Percentiles rank a stretch among this genome's conserved stretches.
Evolutionary conservation across 2,888 invertebrate genomes (phyloP).

Genomic region (Drosophila ustulata): DNA sequence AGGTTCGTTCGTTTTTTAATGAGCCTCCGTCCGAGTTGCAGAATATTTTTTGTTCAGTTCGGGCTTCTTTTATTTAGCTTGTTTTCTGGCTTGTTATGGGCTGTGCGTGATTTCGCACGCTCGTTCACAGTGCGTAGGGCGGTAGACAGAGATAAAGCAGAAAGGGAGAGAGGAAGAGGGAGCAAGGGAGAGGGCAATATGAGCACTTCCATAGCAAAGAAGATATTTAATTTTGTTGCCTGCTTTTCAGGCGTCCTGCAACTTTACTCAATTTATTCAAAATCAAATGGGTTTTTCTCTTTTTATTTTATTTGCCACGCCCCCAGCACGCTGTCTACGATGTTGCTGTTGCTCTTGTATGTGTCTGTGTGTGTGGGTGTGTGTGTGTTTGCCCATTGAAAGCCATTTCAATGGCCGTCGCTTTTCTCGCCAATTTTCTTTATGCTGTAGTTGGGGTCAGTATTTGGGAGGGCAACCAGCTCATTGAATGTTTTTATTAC

Average conservation of each 20-base stretch:
- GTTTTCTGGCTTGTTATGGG: slow-evolving; percentile 43
- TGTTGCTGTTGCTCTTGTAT: not conserved
- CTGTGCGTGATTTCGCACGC: slow-evolving; percentile 71
- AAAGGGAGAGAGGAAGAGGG: not conserved
- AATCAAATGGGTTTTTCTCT: slow-evolving; percentile 81
- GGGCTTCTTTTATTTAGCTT: slow-evolving; percentile 45
- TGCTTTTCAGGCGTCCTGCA: slow-evolving; percentile 48
- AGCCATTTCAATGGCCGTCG: slow-evolving; percentile 76
- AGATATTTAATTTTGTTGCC: slow-evolving; percentile 71
- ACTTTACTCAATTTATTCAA: slow-evolving; percentile 79
- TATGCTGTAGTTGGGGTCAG: slow-evolving; percentile 63
- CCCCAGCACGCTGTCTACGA: slow-evolving; percentile 8
- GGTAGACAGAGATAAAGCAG: not conserved
- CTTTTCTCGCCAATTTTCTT: slow-evolving; percentile 81
- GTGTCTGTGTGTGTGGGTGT: slow-evolving; percentile 29
- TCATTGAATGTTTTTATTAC: slow-evolving; percentile 79
- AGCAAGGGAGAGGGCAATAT: not conserved
- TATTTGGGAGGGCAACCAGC: slow-evolving; percentile 30
- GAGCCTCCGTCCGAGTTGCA: slow-evolving; percentile 54
- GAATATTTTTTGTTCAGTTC: slow-evolving; percentile 15
- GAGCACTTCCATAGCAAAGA: slow-evolving; percentile 15
- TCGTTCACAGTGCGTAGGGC: slow-evolving; percentile 53
- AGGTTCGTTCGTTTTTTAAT: slow-evolving; percentile 62
- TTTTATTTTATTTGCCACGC: slow-evolving; percentile 46
- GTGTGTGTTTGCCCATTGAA: slow-evolving; percentile 61